Conservation (phyloP, 2,888 invertebrate species). For the Tortricodes alternella region DNA sequence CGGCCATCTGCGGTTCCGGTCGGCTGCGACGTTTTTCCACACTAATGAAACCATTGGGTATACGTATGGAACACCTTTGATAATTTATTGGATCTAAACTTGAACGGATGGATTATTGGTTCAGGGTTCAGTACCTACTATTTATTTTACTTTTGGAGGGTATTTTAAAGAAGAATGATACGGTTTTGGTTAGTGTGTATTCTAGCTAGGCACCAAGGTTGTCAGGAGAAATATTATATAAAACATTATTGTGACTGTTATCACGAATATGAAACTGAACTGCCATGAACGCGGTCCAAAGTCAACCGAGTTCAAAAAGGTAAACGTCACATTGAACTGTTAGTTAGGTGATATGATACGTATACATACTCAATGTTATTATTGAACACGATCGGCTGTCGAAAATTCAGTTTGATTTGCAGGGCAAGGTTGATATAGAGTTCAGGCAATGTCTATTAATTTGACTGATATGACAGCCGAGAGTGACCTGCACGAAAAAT, state of each 20-base stretch:
- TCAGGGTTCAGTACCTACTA: too few species aligned
- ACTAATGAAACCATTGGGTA: slow-evolving; percentile 39
- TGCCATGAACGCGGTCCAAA: not conserved
- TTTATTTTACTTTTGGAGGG: too few species aligned
- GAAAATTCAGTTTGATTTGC: not conserved
- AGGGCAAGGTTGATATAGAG: slow-evolving; percentile 16
- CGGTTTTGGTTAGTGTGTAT: too few species aligned
- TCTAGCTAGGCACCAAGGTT: too few species aligned
- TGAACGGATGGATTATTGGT: not conserved
- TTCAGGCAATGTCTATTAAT: slow-evolving; percentile 14
- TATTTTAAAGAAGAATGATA: too few species aligned
- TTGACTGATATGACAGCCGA: not conserved
- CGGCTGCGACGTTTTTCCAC: slow-evolving; percentile 37
- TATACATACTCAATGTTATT: not conserved
- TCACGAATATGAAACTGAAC: too few species aligned
- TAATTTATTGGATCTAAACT: slow-evolving; percentile 12
- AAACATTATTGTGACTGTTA: too few species aligned
- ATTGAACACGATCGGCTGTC: slow-evolving; percentile 3
- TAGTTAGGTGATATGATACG: not conserved
- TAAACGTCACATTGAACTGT: not conserved
- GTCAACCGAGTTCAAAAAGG: not conserved
- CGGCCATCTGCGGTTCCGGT: slow-evolving; percentile 70
- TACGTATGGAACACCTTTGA: slow-evolving; percentile 43
- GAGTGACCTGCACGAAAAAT: slow-evolving; percentile 15
- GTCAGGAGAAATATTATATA: too few species aligned